Evolutionary conservation across 2,113 vertebrate species (phyloP).

Genomic region (Chionodraco myersi): DNA sequence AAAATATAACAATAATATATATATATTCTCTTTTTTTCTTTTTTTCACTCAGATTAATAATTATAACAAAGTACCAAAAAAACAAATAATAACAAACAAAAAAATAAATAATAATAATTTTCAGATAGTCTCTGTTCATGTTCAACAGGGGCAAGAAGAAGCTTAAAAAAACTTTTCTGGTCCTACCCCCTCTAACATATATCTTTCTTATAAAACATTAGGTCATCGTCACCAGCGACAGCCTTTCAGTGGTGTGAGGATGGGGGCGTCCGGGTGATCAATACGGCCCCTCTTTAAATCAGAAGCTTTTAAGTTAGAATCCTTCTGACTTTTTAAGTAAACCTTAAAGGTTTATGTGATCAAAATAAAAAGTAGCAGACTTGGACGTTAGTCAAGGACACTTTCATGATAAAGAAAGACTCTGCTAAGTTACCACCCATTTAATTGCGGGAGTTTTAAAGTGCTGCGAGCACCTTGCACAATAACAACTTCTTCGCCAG

Average conservation of each 20-base stretch:
- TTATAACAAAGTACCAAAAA: too few species aligned
- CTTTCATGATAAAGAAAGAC: slow-evolving; percentile 8
- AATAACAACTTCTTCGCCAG: slow-evolving; percentile 12
- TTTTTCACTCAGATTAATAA: too few species aligned
- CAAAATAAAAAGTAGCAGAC: background rate
- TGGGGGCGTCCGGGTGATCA: background rate
- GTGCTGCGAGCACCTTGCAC: slow-evolving; percentile 39
- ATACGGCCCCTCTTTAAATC: slow-evolving; percentile 2
- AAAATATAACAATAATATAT: too few species aligned
- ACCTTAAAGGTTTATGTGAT: slow-evolving; percentile 7
- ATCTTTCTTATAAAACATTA: too few species aligned
- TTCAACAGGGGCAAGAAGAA: too few species aligned
- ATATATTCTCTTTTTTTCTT: too few species aligned
- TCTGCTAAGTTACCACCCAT: slow-evolving; percentile 5
- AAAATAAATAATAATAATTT: too few species aligned
- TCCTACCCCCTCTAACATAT: too few species aligned
- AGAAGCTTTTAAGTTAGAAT: slow-evolving; percentile 6
- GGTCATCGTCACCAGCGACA: too few species aligned
- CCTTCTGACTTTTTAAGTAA: background rate
- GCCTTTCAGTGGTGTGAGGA: background rate
- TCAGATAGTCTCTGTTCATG: too few species aligned
- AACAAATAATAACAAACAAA: too few species aligned
- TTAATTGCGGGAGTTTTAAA: slow-evolving; percentile 11
- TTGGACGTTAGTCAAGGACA: slow-evolving; percentile 22
- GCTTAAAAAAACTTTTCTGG: too few species aligned